These are phyloP conservation scores for Eueremaeus valkanovi DNA, from an alignment of 2,888 invertebrate genomes.

Conservation along the genomic window DNA sequence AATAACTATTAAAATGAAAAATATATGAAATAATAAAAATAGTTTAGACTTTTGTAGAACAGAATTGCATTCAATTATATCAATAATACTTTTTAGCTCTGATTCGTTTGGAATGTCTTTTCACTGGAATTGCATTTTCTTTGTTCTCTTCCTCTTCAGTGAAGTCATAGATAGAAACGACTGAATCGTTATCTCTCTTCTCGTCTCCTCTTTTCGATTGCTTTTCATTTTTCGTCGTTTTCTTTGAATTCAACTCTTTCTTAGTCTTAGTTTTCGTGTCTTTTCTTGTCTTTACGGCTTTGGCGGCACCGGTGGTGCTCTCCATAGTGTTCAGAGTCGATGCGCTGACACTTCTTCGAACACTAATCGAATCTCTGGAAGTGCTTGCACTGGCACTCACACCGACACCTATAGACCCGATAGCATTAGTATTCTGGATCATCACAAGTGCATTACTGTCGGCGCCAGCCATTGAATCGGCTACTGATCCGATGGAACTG, in stretches of 20 bases:
- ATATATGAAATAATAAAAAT: neutral
- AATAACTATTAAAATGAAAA: neutral
- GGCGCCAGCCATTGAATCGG: neutral
- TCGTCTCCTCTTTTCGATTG: neutral
- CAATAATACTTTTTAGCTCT: neutral
- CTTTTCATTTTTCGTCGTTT: neutral
- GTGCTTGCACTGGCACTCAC: neutral
- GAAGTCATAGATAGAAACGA: constrained; percentile 1
- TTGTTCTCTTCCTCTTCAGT: neutral
- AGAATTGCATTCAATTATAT: neutral
- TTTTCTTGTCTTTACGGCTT: neutral
- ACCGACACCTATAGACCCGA: neutral
- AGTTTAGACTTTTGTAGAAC: neutral
- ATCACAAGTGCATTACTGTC: neutral
- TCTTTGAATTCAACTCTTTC: neutral
- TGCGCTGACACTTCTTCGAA: neutral
- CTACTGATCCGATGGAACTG: neutral
- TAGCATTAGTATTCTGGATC: neutral
- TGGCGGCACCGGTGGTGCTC: neutral
- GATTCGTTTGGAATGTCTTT: neutral
- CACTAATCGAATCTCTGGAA: too few relatives aligned
- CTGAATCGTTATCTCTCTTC: neutral
- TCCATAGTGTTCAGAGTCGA: neutral
- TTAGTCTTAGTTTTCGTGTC: neutral
- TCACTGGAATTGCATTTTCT: neutral